These are phyloP conservation scores for Apomyelois bistriatella DNA, from an alignment of 2,888 invertebrate genomes.

Conservation along the genomic window DNA sequence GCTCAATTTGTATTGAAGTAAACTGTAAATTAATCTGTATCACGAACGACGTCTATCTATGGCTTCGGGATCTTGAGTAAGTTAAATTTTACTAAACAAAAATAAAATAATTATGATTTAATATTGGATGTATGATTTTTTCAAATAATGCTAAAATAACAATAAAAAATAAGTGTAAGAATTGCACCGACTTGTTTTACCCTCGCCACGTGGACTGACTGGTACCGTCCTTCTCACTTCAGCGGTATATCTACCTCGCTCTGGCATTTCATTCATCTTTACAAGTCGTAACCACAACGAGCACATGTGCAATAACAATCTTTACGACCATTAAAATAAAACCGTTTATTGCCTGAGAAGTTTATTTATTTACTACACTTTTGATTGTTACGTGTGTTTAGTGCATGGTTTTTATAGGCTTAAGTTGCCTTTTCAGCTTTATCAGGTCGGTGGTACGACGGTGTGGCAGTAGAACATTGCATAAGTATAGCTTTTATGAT, in stretches of 20 bases:
- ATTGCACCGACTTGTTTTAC: conserved; percentile 61
- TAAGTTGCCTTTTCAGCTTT: conserved; percentile 80
- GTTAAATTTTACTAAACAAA: conserved; percentile 18
- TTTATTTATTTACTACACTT: conserved; percentile 74
- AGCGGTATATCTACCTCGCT: conserved; percentile 46
- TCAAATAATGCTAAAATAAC: not conserved
- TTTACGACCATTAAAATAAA: conserved; percentile 71
- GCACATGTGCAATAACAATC: conserved; percentile 73
- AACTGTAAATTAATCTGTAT: too few species aligned
- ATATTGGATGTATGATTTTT: not conserved
- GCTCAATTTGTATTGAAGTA: too few species aligned
- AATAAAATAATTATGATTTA: too few species aligned
- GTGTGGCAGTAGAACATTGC: conserved; percentile 78
- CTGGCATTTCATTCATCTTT: conserved; percentile 68
- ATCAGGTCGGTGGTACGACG: conserved; percentile 76
- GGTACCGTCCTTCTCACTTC: conserved; percentile 53
- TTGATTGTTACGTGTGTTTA: conserved; percentile 70
- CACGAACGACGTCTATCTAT: too few species aligned
- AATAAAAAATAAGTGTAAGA: conserved; percentile 33
- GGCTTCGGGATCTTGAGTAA: too few species aligned
- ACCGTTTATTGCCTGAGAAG: conserved; percentile 70
- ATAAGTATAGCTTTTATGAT: conserved; percentile 79
- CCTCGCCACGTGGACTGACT: conserved; percentile 71
- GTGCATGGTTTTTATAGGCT: conserved; percentile 80
- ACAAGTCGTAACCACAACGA: conserved; percentile 65